phyloP scores from a whole-genome alignment of 2,113 vertebrate genomes.

The Tilapia sparmanii region DNA sequence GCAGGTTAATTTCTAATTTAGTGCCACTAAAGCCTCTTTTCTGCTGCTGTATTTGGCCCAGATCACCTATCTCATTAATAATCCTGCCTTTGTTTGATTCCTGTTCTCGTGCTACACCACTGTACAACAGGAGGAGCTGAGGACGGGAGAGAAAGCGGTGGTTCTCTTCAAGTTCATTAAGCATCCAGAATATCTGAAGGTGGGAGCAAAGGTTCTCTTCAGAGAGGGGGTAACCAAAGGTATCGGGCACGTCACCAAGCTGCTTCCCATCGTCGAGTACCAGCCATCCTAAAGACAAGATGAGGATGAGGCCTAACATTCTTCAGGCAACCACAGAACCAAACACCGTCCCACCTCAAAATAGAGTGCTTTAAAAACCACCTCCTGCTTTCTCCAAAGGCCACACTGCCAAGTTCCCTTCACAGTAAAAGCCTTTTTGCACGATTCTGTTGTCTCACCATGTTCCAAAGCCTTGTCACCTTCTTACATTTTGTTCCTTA shows the following conservation, averaged over 20 bases:
- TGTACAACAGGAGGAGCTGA: conserved; percentile 82
- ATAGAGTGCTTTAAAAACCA: conserved; percentile 12
- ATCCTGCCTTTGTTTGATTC: neutral
- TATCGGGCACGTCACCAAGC: conserved; percentile 91
- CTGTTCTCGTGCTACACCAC: neutral
- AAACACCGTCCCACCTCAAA: conserved; percentile 17
- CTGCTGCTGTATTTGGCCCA: neutral
- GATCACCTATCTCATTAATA: neutral
- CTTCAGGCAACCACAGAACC: neutral
- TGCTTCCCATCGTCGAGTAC: conserved; percentile 78
- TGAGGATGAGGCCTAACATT: conserved; percentile 27
- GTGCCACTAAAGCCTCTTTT: neutral
- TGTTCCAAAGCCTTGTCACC: conserved; percentile 24
- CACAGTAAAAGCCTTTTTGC: neutral
- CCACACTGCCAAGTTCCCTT: neutral
- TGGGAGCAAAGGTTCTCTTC: conserved; percentile 94
- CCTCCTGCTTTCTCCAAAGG: neutral
- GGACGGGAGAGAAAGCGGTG: conserved; percentile 94
- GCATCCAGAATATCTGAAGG: conserved; percentile 96
- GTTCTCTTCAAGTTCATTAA: conserved; percentile 97
- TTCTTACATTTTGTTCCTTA: neutral
- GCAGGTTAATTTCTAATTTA: neutral
- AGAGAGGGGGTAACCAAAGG: conserved; percentile 95
- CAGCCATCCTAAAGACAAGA: conserved; percentile 27
- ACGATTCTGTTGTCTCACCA: neutral